A percentile compares a stretch with the other conserved stretches of the same genome.
phyloP scores from a whole-genome alignment of 2,888 invertebrate genomes.

The Ophion ellenae region DNA sequence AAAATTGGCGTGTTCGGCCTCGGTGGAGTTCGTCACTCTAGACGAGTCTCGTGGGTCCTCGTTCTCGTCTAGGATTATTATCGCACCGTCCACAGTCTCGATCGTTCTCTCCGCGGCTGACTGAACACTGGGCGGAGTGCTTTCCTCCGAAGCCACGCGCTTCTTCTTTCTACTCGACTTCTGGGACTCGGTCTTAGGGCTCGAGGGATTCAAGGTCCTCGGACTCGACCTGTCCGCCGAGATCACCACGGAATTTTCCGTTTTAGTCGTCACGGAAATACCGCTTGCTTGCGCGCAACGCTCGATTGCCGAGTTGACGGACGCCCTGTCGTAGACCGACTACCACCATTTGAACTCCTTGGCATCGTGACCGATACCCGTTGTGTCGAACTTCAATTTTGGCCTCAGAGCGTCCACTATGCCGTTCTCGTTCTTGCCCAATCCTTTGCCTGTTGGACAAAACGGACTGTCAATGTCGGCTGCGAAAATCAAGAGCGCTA shows the following conservation, averaged over 20 bases:
- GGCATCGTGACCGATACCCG: constrained; percentile 91
- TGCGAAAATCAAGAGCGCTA: background rate
- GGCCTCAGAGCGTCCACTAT: constrained; percentile 91
- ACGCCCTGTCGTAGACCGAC: constrained; percentile 90
- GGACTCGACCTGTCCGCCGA: constrained; percentile 77
- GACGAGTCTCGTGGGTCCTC: constrained; percentile 19
- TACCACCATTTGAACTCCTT: constrained; percentile 93
- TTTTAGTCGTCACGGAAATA: constrained; percentile 72
- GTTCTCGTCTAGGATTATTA: constrained; percentile 1
- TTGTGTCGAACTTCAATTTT: constrained; percentile 91
- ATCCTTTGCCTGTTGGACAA: constrained; percentile 88
- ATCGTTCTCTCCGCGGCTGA: constrained; percentile 3
- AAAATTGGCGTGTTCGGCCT: constrained; percentile 59
- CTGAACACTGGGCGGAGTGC: background rate
- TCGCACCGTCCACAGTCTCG: constrained; percentile 23
- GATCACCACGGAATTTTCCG: constrained; percentile 79
- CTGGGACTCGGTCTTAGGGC: background rate
- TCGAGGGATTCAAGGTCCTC: constrained; percentile 29
- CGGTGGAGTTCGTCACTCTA: constrained; percentile 25
- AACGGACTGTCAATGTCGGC: background rate
- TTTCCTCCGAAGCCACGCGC: background rate
- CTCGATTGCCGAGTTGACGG: constrained; percentile 81
- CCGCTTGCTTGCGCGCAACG: constrained; percentile 38
- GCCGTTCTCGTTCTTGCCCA: constrained; percentile 92
- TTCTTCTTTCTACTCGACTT: constrained; percentile 10